Percentiles rank a stretch among this genome's conserved stretches.
phyloP scores from a whole-genome alignment of 2,888 invertebrate genomes.

The Agrotis puta region DNA sequence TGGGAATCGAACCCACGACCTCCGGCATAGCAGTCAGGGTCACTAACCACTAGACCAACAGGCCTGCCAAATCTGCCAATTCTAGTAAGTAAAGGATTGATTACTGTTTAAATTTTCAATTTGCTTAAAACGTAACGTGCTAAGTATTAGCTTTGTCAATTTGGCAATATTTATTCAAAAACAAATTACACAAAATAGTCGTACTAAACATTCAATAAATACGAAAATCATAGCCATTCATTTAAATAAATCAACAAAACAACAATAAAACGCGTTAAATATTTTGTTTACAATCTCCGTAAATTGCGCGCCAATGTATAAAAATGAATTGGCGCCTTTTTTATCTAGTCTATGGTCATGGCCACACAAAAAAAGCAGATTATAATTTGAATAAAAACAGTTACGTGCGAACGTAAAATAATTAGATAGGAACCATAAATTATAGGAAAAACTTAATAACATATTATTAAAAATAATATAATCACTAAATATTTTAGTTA shows the following conservation, averaged over 20 bases:
- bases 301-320: slow-evolving; percentile 22
- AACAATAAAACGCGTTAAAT: background rate
- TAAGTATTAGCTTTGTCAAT: no score
- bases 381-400: background rate
- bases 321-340: slow-evolving; percentile 14
- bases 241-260: background rate
- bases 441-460: background rate
- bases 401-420: background rate
- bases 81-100: no score
- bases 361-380: background rate
- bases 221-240: background rate
- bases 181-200: no score
- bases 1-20: no score
- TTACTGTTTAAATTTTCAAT: no score
- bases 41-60: no score
- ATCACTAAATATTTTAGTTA: background rate
- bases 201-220: no score
- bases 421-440: background rate
- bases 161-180: no score
- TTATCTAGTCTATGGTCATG: slow-evolving; percentile 15
- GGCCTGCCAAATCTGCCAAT: no score
- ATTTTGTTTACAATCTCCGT: slow-evolving; percentile 16
- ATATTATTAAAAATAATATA: background rate
- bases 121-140: no score
- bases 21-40: no score